Evolutionary conservation across 1,140 invertebrate species (phyloP), one percentile per base, ranked within the genome.

Genomic region (Hyposmocoma kahamanoa): DNA sequence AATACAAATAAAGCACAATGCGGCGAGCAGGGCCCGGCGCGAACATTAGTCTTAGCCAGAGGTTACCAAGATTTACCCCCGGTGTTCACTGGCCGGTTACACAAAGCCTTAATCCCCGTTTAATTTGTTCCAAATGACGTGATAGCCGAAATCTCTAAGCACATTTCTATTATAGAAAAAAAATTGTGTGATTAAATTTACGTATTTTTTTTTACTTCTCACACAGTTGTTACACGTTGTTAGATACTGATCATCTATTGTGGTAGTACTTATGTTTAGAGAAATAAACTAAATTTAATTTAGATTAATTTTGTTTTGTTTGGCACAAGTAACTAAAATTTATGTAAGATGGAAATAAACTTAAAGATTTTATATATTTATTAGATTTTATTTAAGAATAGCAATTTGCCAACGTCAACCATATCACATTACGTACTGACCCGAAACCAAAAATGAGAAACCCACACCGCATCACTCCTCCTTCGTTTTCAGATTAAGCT

Each of bases 1-100:
- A 84, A 75, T 80, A 84, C 78, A 84, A 84, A 84, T 82, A 84
- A 84, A 82, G 66, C 70, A 84, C 78, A 80, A 82, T 82, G 59
- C 59, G 56, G 65, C 66, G 66, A 73, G 75, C 64, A 67, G 62
- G 52, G 55, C 74, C 72, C 61, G 71, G 70, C 64, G 74, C 63
- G 66, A 70, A 82, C 78, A 80, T 82, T 82, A 82, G 81, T 84
- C 76, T 79, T 57, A 63, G 47, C 10, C 51, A 49, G 62, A 36
- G 32, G 32, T 36, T 17, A 17, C 11, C 32, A 26, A 15, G 32
- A 36, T 36, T 36, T 15, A 36, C 32, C 32, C 32, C 32, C 6
- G 8, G 32, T 36, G 32, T 36, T 36, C 11, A 6, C 32, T n/a
- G 15, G 10, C 32, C 32, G 15, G 32, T 36, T 36, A 1, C 32